These are phyloP conservation scores for Pseudopipra pipra DNA, from an alignment of 2,113 vertebrate genomes.

Conservation along the genomic window DNA sequence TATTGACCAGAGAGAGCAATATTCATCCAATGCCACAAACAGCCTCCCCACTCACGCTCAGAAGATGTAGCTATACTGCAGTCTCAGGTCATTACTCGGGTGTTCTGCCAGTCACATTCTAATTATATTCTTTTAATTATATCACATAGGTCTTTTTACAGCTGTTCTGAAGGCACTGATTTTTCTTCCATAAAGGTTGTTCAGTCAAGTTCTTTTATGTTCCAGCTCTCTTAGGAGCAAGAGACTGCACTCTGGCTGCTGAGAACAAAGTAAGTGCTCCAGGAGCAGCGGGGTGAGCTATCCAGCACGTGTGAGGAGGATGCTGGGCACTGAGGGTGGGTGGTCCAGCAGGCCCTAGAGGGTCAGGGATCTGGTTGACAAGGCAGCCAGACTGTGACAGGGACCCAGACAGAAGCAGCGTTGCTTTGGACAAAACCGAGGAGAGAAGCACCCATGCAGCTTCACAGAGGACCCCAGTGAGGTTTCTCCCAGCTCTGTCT, in stretches of 20 bases:
- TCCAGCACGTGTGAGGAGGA: fast-evolving
- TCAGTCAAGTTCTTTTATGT: neutral
- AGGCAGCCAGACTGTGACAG: neutral
- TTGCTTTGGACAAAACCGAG: neutral
- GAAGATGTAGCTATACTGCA: neutral
- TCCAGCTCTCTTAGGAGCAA: neutral
- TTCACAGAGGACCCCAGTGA: neutral
- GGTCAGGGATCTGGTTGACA: neutral
- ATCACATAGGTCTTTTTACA: neutral
- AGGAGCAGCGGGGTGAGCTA: neutral
- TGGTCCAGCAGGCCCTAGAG: neutral
- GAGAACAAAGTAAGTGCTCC: neutral
- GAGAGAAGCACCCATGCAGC: fast-evolving
- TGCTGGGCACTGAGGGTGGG: fast-evolving
- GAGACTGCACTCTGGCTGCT: neutral
- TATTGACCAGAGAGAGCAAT: neutral
- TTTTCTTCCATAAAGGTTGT: neutral
- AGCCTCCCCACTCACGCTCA: neutral
- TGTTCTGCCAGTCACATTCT: neutral
- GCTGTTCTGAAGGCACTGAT: neutral
- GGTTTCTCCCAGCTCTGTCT: neutral
- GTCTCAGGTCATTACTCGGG: neutral
- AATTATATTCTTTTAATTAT: neutral
- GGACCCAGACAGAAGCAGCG: neutral
- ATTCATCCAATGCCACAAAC: neutral